Percentiles rank a stretch among this genome's conserved stretches.
Evolutionary conservation across 2,888 invertebrate genomes (phyloP).

Genomic region (Pheosia gnoma): DNA sequence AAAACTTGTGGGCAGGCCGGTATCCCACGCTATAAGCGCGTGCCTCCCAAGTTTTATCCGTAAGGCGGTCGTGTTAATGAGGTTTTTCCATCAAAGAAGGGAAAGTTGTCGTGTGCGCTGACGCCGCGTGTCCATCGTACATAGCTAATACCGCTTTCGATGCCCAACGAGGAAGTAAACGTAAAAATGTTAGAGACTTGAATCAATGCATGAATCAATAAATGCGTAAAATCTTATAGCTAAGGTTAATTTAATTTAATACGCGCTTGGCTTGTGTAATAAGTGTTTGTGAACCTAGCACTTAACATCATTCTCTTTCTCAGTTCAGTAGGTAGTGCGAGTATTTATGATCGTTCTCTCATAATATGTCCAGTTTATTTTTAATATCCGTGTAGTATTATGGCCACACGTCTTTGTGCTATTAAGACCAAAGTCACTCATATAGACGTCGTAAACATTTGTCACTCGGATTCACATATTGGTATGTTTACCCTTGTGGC

Average conservation of each 20-base stretch:
- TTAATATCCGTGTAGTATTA: slow-evolving; percentile 20
- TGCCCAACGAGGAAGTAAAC: slow-evolving; percentile 71
- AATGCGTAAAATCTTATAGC: slow-evolving; percentile 24
- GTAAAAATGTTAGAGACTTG: slow-evolving; percentile 33
- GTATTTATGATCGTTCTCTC: slow-evolving; percentile 15
- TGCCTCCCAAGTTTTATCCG: slow-evolving; percentile 65
- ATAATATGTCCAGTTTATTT: slow-evolving; percentile 24
- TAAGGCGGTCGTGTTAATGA: slow-evolving; percentile 65
- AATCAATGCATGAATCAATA: slow-evolving; percentile 30
- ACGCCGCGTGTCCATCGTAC: slow-evolving; percentile 71
- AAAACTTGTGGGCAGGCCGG: slow-evolving; percentile 50
- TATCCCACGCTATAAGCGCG: slow-evolving; percentile 50
- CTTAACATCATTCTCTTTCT: not conserved
- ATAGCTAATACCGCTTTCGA: slow-evolving; percentile 77
- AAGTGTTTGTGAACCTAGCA: not conserved
- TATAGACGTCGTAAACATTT: slow-evolving; percentile 26
- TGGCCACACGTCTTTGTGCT: slow-evolving; percentile 27
- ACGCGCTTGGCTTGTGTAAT: not conserved
- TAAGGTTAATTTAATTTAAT: not conserved
- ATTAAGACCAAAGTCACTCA: slow-evolving; percentile 22
- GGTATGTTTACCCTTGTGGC: slow-evolving; percentile 13
- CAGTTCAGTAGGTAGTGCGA: slow-evolving; percentile 8
- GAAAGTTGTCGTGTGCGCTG: slow-evolving; percentile 74
- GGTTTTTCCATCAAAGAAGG: slow-evolving; percentile 77
- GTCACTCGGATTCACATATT: slow-evolving; percentile 28